Evolutionary conservation across 23 tunicate genomes (phyloP).

Genomic region (Phallusia fumigata): DNA sequence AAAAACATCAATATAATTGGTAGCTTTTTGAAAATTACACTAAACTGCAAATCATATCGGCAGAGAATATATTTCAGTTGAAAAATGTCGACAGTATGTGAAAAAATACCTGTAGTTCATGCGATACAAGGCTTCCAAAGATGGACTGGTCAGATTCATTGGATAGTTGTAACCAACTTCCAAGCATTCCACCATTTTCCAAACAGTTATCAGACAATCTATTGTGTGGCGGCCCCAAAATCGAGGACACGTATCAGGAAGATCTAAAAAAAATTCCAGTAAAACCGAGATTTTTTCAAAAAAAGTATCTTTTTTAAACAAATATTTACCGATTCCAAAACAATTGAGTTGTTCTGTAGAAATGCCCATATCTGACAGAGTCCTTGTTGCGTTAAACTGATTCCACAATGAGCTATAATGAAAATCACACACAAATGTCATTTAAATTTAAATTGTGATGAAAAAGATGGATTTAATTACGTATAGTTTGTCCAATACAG

Average conservation of each 20-base stretch:
- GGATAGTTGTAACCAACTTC: constrained; percentile 23
- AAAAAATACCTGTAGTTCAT: neutral
- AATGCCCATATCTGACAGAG: neutral
- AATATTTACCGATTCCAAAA: neutral
- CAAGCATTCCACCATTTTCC: constrained; percentile 19
- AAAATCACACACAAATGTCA: too few relatives aligned
- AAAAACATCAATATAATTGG: too few relatives aligned
- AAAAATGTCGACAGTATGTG: too few relatives aligned
- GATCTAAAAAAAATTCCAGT: neutral
- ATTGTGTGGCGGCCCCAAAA: constrained; percentile 22
- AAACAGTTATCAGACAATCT: constrained; percentile 25
- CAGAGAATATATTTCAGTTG: too few relatives aligned
- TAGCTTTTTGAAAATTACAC: too few relatives aligned
- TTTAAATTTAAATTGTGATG: too few relatives aligned
- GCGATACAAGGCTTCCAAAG: neutral
- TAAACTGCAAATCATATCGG: too few relatives aligned
- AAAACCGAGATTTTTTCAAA: too few relatives aligned
- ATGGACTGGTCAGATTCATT: neutral
- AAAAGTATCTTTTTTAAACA: too few relatives aligned
- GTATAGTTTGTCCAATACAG: too few relatives aligned
- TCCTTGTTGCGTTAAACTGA: neutral
- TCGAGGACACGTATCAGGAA: neutral
- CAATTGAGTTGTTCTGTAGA: neutral
- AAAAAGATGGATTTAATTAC: too few relatives aligned
- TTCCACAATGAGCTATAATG: neutral